Percentiles rank a stretch among this genome's conserved stretches.
Conservation (phyloP, 2,888 invertebrate genomes). For the Amphimallon solstitiale region DNA sequence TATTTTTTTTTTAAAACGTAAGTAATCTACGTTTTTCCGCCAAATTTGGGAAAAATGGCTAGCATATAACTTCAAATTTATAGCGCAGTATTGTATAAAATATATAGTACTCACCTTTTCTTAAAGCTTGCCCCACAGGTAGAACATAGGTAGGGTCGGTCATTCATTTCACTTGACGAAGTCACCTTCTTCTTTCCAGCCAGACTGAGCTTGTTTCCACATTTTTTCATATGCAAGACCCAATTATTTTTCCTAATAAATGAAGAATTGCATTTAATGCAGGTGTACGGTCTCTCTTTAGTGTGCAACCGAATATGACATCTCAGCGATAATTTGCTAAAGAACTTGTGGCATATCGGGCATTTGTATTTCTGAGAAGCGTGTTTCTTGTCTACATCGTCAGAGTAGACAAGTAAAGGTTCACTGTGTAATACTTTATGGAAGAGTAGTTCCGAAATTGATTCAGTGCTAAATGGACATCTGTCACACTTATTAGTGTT, state of each 20-base stretch:
- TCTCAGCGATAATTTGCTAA: slow-evolving; percentile 73
- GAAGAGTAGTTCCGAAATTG: slow-evolving; percentile 77
- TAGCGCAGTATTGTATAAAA: not conserved
- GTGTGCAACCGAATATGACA: slow-evolving; percentile 80
- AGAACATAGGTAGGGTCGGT: slow-evolving; percentile 60
- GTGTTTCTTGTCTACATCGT: slow-evolving; percentile 55
- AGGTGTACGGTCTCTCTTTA: slow-evolving; percentile 76
- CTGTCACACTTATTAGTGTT: slow-evolving; percentile 65
- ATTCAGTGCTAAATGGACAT: slow-evolving; percentile 72
- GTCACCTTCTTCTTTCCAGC: slow-evolving; percentile 1
- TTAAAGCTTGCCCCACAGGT: slow-evolving; percentile 64
- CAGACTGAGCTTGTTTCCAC: slow-evolving; percentile 54
- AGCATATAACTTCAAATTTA: too few species aligned
- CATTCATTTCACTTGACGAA: slow-evolving; percentile 38
- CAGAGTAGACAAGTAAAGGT: slow-evolving; percentile 58
- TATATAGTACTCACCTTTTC: slow-evolving; percentile 63
- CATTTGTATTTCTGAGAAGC: slow-evolving; percentile 69
- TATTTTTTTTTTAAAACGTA: not conserved
- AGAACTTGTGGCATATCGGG: slow-evolving; percentile 73
- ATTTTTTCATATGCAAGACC: slow-evolving; percentile 70
- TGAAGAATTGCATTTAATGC: slow-evolving; percentile 70
- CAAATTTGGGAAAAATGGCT: too few species aligned
- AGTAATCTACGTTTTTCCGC: too few species aligned
- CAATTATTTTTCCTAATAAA: slow-evolving; percentile 76
- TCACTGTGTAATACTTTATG: slow-evolving; percentile 76